A percentile compares a stretch with the other conserved stretches of the same genome.
phyloP scores from a whole-genome alignment of 2,888 invertebrate species.

The Drosophila acutilabella region DNA sequence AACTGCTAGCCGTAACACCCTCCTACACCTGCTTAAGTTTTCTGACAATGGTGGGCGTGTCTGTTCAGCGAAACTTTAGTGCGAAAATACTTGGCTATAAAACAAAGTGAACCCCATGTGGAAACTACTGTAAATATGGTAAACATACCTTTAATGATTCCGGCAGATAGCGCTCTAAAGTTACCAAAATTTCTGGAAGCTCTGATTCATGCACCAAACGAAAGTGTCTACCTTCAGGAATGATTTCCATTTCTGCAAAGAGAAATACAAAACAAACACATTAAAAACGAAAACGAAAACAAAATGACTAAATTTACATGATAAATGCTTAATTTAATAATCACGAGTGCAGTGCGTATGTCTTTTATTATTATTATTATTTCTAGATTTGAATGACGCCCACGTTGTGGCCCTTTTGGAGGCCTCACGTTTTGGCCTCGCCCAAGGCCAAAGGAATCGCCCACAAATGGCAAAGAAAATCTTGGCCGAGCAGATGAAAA shows the following conservation, averaged over 20 bases:
- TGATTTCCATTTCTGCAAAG: constrained; percentile 92
- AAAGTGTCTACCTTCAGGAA: constrained; percentile 94
- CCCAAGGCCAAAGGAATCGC: constrained; percentile 60
- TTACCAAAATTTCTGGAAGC: constrained; percentile 92
- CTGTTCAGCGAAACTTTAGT: constrained; percentile 20
- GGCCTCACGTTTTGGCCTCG: constrained; percentile 60
- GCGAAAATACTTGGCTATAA: constrained; percentile 32
- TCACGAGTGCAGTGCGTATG: constrained; percentile 37
- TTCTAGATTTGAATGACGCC: constrained; percentile 23
- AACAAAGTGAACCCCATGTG: constrained; percentile 4
- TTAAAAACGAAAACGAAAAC: constrained; percentile 11
- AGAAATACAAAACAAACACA: constrained; percentile 18
- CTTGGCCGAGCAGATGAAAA: constrained; percentile 1
- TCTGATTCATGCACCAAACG: constrained; percentile 94
- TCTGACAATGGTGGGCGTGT: constrained; percentile 57
- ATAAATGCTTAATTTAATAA: constrained; percentile 36
- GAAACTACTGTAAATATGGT: not conserved
- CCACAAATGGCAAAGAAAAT: constrained; percentile 32
- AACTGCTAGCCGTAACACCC: not conserved
- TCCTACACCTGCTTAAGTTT: constrained; percentile 43
- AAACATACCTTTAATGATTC: constrained; percentile 93
- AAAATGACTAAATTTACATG: constrained; percentile 22
- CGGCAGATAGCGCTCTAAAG: constrained; percentile 92
- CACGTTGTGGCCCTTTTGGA: constrained; percentile 29
- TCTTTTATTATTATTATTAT: constrained; percentile 1